Conservation (phyloP, 2,888 invertebrate genomes). For the Troglohyphantes excavatus region DNA sequence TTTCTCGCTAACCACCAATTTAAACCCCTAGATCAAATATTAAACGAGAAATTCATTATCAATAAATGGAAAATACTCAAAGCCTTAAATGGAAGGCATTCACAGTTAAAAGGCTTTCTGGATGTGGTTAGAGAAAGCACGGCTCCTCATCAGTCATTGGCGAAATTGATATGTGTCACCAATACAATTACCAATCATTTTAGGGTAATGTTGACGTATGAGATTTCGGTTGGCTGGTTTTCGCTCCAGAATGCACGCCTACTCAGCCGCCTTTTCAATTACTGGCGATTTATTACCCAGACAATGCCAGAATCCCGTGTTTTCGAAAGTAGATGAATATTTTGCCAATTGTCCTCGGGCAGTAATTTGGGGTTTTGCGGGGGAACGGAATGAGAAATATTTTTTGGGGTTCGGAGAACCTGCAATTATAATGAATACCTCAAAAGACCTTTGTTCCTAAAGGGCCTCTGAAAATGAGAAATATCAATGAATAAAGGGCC, state of each 20-base stretch:
- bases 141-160: constrained; percentile 42
- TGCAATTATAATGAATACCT: not conserved
- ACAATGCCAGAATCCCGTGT: not conserved
- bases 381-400: not conserved
- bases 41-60: not conserved
- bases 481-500: too few relatives aligned
- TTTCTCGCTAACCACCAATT: not conserved
- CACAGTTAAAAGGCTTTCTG: too few relatives aligned
- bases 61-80: not conserved
- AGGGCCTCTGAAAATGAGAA: too few relatives aligned
- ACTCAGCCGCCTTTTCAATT: constrained; percentile 21
- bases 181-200: constrained; percentile 44
- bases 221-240: constrained; percentile 22
- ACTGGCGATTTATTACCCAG: constrained; percentile 6
- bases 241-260: constrained; percentile 15
- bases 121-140: not conserved
- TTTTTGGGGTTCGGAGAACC: not conserved
- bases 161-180: constrained; percentile 62
- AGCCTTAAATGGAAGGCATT: not conserved
- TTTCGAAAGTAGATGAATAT: not conserved
- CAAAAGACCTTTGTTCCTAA: too few relatives aligned
- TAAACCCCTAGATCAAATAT: not conserved
- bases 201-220: constrained; percentile 27
- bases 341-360: not conserved
- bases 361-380: not conserved